Conservation (phyloP, 2,113 vertebrate species). For the Corydoras maculifer region DNA sequence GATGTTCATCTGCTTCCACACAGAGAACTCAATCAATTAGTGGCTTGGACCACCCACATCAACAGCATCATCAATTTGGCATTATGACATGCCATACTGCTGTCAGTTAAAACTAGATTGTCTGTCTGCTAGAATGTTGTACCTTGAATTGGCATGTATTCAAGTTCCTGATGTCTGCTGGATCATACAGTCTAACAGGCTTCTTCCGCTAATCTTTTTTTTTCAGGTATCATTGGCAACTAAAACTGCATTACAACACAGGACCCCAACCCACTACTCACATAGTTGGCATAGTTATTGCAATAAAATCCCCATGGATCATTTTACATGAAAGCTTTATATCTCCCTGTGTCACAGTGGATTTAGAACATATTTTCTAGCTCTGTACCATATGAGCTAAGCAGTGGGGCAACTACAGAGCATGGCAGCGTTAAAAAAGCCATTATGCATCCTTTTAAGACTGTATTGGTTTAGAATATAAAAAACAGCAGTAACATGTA, state of each 20-base stretch:
- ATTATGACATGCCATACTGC: constrained; percentile 40
- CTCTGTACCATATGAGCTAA: constrained; percentile 21
- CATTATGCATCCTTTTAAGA: constrained; percentile 3
- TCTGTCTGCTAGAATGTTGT: constrained; percentile 34
- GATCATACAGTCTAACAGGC: no score
- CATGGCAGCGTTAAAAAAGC: constrained; percentile 17
- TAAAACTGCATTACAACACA: constrained; percentile 34
- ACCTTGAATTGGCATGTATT: constrained; percentile 1
- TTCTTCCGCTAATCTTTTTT: not conserved
- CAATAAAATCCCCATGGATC: constrained; percentile 27
- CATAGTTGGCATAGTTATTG: constrained; percentile 16
- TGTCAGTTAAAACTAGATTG: constrained; percentile 46
- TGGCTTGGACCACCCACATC: constrained; percentile 15
- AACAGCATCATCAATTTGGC: constrained; percentile 44
- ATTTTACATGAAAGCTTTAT: constrained; percentile 40
- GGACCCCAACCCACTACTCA: not conserved
- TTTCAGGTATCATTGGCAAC: constrained; percentile 21
- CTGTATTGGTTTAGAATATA: not conserved
- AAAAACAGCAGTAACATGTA: not conserved
- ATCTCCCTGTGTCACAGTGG: constrained; percentile 32
- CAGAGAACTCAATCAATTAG: constrained; percentile 49
- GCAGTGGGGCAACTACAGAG: constrained; percentile 16
- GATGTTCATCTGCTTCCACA: constrained; percentile 30
- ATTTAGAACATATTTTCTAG: constrained; percentile 5
- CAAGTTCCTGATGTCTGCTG: no score